These are phyloP conservation scores for Teinopalpus imperialis DNA, from an alignment of 2,888 invertebrate species.

Conservation along the genomic window DNA sequence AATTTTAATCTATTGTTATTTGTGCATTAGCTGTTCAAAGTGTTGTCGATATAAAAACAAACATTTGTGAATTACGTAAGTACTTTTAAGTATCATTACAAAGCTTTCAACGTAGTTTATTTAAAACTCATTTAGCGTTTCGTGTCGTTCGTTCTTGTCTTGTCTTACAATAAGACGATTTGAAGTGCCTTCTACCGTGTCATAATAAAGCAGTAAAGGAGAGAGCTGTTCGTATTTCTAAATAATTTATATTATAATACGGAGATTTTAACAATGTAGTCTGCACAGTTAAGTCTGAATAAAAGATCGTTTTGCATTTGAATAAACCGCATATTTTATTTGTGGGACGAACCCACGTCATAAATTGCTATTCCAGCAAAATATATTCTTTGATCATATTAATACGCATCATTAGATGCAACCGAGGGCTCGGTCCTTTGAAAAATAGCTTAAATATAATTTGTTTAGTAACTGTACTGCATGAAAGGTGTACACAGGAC, in stretches of 20 bases:
- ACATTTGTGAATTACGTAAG: constrained; percentile 3
- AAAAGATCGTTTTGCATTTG: neutral
- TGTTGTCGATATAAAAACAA: neutral
- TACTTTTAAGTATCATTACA: constrained; percentile 15
- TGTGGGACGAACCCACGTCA: neutral
- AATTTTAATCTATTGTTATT: too few species aligned
- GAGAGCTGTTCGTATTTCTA: neutral
- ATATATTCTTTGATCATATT: neutral
- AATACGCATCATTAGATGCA: neutral
- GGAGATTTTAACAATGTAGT: constrained; percentile 1
- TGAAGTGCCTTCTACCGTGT: neutral
- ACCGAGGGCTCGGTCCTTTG: neutral
- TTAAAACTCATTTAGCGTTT: constrained; percentile 18
- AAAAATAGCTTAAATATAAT: too few species aligned
- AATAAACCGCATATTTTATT: neutral
- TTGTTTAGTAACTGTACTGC: too few species aligned
- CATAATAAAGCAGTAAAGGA: constrained; percentile 3
- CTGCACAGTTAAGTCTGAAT: neutral
- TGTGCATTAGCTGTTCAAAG: too few species aligned
- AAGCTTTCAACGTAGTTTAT: constrained; percentile 12
- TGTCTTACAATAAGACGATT: constrained; percentile 19
- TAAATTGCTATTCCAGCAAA: neutral
- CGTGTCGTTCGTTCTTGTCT: constrained; percentile 1
- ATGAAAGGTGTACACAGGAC: too few species aligned
- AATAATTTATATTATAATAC: neutral